These are phyloP conservation scores for Drosophila sturtevanti DNA, from an alignment of 1,140 invertebrate species.

Conservation along the genomic window DNA sequence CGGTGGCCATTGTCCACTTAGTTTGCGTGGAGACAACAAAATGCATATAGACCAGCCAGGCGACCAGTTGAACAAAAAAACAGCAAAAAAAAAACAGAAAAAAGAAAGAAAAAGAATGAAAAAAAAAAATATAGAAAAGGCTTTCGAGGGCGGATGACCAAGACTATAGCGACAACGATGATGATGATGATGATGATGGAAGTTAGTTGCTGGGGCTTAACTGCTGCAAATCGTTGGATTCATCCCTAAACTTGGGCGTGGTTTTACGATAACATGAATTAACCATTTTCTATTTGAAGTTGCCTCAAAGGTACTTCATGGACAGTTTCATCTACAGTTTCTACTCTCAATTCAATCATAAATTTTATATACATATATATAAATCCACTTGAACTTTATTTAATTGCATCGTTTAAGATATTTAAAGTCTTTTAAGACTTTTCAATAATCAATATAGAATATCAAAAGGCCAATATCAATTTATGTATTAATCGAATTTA, in stretches of 20 bases:
- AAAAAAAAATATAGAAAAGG: too few species aligned
- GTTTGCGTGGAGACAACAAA: conserved; percentile 45
- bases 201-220: conserved; percentile 28
- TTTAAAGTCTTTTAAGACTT: too few species aligned
- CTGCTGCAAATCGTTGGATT: conserved; percentile 40
- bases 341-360: too few species aligned
- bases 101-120: background rate
- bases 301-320: background rate
- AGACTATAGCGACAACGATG: background rate
- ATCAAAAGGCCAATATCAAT: too few species aligned
- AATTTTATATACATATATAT: too few species aligned
- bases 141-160: conserved; percentile 23
- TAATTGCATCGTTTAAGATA: too few species aligned
- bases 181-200: background rate
- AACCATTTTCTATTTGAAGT: conserved; percentile 17
- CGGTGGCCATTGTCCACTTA: conserved; percentile 62
- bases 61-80: conserved; percentile 9
- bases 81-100: background rate
- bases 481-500: too few species aligned
- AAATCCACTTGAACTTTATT: too few species aligned
- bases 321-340: too few species aligned
- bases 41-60: background rate
- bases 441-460: too few species aligned
- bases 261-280: background rate
- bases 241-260: background rate